phyloP scores from a whole-genome alignment of 2,888 invertebrate genomes.

The Autographa pulchrina region DNA sequence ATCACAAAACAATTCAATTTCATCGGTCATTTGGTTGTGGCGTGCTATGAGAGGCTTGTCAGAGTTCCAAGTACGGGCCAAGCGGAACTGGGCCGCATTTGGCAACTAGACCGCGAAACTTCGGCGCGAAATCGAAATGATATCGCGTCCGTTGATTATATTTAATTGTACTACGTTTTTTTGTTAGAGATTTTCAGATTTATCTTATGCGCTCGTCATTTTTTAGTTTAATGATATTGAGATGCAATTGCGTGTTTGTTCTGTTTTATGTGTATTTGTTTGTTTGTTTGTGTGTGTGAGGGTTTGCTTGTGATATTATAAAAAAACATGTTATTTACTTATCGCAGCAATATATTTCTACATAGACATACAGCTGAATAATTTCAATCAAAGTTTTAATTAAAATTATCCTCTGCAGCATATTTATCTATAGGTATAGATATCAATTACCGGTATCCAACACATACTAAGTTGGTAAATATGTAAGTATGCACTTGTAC shows the following conservation, averaged over 20 bases:
- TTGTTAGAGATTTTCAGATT: not conserved
- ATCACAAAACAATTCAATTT: conserved; percentile 53
- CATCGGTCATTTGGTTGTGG: conserved; percentile 57
- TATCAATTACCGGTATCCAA: not conserved
- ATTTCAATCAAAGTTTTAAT: no score
- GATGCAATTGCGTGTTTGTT: no score
- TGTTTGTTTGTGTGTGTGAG: no score
- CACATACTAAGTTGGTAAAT: not conserved
- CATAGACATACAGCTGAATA: no score
- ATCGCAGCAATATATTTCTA: no score
- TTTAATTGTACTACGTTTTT: conserved; percentile 30
- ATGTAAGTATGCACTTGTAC: conserved; percentile 39
- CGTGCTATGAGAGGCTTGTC: conserved; percentile 56
- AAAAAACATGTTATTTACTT: no score
- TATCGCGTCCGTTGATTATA: conserved; percentile 37
- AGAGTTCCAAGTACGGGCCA: conserved; percentile 56
- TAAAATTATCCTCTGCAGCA: not conserved
- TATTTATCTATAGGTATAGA: not conserved
- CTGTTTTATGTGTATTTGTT: no score
- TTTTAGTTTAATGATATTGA: not conserved
- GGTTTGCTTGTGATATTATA: no score
- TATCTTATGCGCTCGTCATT: not conserved
- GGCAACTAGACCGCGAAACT: conserved; percentile 59
- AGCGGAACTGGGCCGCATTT: conserved; percentile 57
- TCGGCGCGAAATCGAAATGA: conserved; percentile 48